Evolutionary conservation across 2,113 vertebrate species (phyloP), one percentile per base, ranked within the genome.

Genomic region (Labeo rohita): DNA sequence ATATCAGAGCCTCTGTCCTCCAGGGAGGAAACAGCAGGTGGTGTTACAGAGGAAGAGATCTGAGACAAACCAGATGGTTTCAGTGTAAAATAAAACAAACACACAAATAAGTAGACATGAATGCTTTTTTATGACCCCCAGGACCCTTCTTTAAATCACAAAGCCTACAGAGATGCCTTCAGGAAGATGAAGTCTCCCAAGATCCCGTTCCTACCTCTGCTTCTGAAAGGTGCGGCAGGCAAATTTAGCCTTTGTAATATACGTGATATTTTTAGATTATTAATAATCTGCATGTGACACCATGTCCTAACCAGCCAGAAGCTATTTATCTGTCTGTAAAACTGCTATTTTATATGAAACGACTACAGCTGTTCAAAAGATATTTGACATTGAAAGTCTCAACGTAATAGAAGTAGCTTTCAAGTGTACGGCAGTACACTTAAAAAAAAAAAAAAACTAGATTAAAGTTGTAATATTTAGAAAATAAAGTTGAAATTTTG

Each of bases 121-220:
- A 88, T 88, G 28, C 85, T 89, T 66, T 88, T 91, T 92, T 90
- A 92, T 94, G 89, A 92, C 92, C 95, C 89, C 83, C 93, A 99
- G 98, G 98, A 99, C 91, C 98, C 98, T 52, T 99, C 98, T 11
- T 94, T 98, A 91, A 99, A 99, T 93, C 98, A 99, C 94, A 99
- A 99, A 95, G 96, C 97, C 93, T 99, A 99, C 93, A 96, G 98
- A 92, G 97, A 98, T 87, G 95, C 96, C 70, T 99, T 99, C 94
- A 99, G 96, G 93, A 99, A 99, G 95, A 99, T 99, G 97, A 98
- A 99, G 90, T 95, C 97, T 43, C 98, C 98, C 2, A 99, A 99
- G 94, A 98, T 99, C 79, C 98, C 98, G 16, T 99, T 99, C 92
- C 96, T 99, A 96, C 98, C 98, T 82, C 94, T 99, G 91, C 92